Percentiles rank a stretch among this genome's conserved stretches.
Evolutionary conservation across 2,797 vertebrate genomes (phyloP).

Genomic region (Thunnus albacares): DNA sequence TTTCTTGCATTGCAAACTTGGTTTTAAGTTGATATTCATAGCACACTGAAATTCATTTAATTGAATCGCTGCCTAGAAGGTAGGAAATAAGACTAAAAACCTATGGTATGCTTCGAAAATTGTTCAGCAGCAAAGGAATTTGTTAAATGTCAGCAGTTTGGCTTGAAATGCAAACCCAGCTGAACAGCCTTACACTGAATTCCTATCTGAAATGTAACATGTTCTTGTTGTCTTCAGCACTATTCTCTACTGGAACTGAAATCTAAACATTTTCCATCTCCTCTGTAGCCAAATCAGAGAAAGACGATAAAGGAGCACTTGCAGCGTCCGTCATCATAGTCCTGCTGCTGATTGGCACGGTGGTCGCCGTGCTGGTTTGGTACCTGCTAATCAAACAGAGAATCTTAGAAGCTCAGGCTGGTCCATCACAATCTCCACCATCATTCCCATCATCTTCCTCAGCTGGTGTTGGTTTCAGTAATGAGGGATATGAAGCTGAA

Average conservation of each 20-base stretch:
- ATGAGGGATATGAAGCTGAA: constrained; percentile 62
- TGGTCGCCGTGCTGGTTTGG: constrained; percentile 68
- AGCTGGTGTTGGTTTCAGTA: constrained; percentile 48
- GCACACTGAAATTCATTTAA: no score
- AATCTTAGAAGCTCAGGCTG: no score
- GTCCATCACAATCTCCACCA: background rate
- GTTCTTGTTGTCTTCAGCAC: background rate
- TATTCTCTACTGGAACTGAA: background rate
- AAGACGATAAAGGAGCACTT: constrained; percentile 65
- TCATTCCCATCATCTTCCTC: background rate
- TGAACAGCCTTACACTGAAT: background rate
- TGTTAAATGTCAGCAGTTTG: background rate
- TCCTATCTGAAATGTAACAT: no score
- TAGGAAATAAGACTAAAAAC: no score
- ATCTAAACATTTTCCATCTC: constrained; percentile 19
- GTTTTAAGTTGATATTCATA: no score
- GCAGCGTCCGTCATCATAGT: constrained; percentile 74
- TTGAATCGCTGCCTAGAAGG: no score
- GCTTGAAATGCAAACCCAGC: background rate
- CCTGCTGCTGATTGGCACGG: constrained; percentile 75
- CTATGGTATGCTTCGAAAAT: background rate
- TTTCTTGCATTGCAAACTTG: background rate
- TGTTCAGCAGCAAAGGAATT: no score
- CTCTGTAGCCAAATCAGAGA: constrained; percentile 41
- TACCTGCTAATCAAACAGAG: constrained; percentile 64